Conservation (phyloP, 2,113 vertebrate genomes). For the Cettia cetti region DNA sequence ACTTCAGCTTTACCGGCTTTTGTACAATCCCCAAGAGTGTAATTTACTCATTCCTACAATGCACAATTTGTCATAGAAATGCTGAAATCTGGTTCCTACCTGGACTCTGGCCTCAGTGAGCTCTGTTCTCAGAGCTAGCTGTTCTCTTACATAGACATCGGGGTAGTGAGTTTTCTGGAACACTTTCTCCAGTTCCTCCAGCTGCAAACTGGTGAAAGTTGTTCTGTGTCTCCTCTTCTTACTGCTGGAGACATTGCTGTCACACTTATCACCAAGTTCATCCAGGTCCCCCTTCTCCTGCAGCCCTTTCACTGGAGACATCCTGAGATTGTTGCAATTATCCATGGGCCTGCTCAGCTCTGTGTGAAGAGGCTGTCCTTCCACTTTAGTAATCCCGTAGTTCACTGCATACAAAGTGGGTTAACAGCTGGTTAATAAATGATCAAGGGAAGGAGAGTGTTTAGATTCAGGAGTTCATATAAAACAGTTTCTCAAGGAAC, state of each 20-base stretch:
- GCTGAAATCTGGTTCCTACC: constrained; percentile 71
- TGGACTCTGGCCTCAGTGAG: constrained; percentile 97
- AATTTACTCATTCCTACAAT: neutral
- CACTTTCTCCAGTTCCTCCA: constrained; percentile 97
- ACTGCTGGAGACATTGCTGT: constrained; percentile 97
- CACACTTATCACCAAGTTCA: constrained; percentile 90
- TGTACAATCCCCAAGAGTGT: neutral
- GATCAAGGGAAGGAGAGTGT: neutral
- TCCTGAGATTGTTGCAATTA: constrained; percentile 82
- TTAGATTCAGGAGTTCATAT: neutral
- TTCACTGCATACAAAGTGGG: constrained; percentile 67
- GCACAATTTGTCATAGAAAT: neutral
- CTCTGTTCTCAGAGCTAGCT: constrained; percentile 96
- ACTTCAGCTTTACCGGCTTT: neutral
- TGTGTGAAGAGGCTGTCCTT: constrained; percentile 82
- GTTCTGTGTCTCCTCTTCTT: constrained; percentile 96
- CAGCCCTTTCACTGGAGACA: constrained; percentile 83
- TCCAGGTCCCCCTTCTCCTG: constrained; percentile 87
- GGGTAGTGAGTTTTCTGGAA: constrained; percentile 99
- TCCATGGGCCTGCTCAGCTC: constrained; percentile 86
- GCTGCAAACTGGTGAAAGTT: constrained; percentile 94
- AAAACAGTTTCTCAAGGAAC: neutral
- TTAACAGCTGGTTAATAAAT: constrained; percentile 8
- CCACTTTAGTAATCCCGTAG: constrained; percentile 85
- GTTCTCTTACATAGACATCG: constrained; percentile 97